Base-by-base conservation (phyloP, 2,888 invertebrate genomes). In the Acanthosepion esculentum region DNA sequence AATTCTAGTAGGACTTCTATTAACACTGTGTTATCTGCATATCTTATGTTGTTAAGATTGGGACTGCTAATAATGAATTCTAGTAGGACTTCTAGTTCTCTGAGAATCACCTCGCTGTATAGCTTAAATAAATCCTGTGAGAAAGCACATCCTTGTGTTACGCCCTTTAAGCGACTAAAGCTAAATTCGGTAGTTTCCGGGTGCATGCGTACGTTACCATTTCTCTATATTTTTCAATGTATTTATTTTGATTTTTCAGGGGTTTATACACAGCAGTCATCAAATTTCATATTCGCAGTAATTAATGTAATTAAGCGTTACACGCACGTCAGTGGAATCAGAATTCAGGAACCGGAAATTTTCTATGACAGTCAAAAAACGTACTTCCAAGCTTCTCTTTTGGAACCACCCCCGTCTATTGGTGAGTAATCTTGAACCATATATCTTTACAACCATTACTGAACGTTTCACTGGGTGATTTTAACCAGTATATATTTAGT, bases 311-410 rank as follows among this genome's bases (percentile, higher is more conserved):
- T 93, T 29, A 93, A 53, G 7, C 3, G 53, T 1, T n/a, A 18
- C n/a, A 50, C 50, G 10, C 93, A 93, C 29, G 1, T 93, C 29
- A 48, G 50, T 33, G 26, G 18, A 23, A 93, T 93, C 6, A 48
- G 53, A 53, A 23, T 93, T 29, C 93, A 93, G n/a, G 53, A 93
- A 53, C 93, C 93, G 48, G 93, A 93, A 53, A 20, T 93, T 26
- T 93, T 29, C 12, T 93, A 8, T 33, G 12, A 93, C 53, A 29
- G 53, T 18, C 4, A 93, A 7, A 93, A 53, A 7, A 93, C 93
- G n/a, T 93, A 50, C 48, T 93, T 93, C 29, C 48, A 53, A 20
- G 29, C 53, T n/a, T 93, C 93, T 29, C 53, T 93, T 53, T 15
- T 93, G 48, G 93, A 93, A 53, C 53, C 93, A 15, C 93, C 93